A percentile compares a stretch with the other conserved stretches of the same genome.
Evolutionary conservation across 1,140 invertebrate genomes (phyloP).

Genomic region (Steinernema khuongi): DNA sequence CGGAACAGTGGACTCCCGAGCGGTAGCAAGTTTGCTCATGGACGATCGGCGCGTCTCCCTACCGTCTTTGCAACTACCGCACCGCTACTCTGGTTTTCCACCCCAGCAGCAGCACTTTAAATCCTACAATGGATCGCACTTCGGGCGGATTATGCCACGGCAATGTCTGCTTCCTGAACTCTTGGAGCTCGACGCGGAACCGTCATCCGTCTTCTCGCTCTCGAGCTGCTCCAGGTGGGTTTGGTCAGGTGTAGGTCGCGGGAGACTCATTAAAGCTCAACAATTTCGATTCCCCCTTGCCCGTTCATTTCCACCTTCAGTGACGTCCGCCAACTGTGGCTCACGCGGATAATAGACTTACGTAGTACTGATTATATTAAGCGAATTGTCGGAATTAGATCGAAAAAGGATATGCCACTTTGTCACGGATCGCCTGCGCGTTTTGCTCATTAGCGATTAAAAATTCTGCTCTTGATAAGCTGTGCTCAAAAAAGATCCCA

Average conservation of each 20-base stretch:
- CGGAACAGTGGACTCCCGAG: not conserved
- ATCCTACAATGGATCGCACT: constrained; percentile 14
- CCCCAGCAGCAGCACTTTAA: constrained; percentile 12
- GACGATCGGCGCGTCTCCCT: constrained; percentile 24
- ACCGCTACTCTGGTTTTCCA: constrained; percentile 1
- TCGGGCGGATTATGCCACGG: constrained; percentile 19
- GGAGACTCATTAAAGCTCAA: too few species aligned
- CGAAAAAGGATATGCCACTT: too few species aligned
- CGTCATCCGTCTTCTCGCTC: constrained; percentile 40
- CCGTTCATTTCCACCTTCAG: too few species aligned
- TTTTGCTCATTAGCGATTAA: too few species aligned
- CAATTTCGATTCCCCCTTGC: too few species aligned
- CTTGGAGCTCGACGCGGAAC: constrained; percentile 43
- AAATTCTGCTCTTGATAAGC: too few species aligned
- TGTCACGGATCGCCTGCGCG: too few species aligned
- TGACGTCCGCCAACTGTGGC: too few species aligned
- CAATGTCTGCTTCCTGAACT: constrained; percentile 38
- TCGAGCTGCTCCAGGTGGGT: constrained; percentile 44
- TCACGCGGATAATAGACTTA: too few species aligned
- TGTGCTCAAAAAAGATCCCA: too few species aligned
- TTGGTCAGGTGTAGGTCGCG: not conserved
- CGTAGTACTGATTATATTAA: too few species aligned
- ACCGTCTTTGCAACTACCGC: constrained; percentile 1
- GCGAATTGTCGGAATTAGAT: too few species aligned
- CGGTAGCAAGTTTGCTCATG: constrained; percentile 22